Evolutionary conservation across 2,888 invertebrate genomes (phyloP), one percentile per base, ranked within the genome.

Genomic region (Harpalus rubripes): DNA sequence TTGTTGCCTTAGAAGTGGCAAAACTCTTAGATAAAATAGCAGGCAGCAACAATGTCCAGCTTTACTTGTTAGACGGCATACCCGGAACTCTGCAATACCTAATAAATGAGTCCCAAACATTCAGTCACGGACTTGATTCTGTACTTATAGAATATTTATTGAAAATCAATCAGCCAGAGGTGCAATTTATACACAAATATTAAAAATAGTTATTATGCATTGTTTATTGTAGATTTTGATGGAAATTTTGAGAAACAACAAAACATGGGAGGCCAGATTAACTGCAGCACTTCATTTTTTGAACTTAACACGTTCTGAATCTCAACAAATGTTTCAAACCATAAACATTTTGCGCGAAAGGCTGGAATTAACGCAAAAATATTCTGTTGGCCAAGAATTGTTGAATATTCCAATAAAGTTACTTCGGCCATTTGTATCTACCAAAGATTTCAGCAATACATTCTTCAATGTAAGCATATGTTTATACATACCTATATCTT

Each of bases 21-120:
- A 92, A 94, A 58, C 93, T 94, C 88, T 91, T 98, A 39, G 96
- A 97, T 89, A 92, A 91, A 15, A 91, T 93, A 87, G 95, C 95
- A 87, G 92, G 92, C 76, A 89, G 88, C 26, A 87, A 88, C n/a
- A 92, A 90, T 41, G 95, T 96, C 4, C 92, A 94, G 84, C 88
- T 96, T 0, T 93, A 95, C 88, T 93, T 98, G 22, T 92, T 99
- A 72, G 98, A 99, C 90, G 98, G 98, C 10, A 93, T 96, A 0
- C 97, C 96, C 88, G 91, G 92, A 0, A 88, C 94, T 0, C 88
- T 93, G 1, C 91, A 92, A 0, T 91, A 93, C 89, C 91, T 93
- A 1, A 89, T 93, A 10, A 89, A 88, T 32, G 89, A 90, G 63
- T 91, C 90, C 7, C 44, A 74, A 44, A 41, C 72, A 6, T 41